These are phyloP conservation scores for Silurus meridionalis DNA, from an alignment of 2,113 vertebrate species.

Conservation along the genomic window DNA sequence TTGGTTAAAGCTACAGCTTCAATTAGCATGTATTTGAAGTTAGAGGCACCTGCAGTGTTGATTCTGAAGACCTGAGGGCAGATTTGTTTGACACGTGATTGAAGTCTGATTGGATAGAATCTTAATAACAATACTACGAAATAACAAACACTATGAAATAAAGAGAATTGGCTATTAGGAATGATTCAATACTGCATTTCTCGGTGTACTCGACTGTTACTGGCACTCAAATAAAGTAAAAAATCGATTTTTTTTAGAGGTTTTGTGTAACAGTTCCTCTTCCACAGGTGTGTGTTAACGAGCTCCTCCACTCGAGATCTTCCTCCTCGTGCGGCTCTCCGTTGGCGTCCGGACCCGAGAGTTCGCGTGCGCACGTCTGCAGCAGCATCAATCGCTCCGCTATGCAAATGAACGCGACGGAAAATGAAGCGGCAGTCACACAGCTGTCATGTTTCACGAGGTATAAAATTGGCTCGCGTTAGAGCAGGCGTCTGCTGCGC, in stretches of 20 bases:
- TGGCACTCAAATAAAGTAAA: background rate
- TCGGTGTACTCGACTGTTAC: too few species aligned
- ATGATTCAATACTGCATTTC: too few species aligned
- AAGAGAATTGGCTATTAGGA: too few species aligned
- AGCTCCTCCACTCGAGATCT: background rate
- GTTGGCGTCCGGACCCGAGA: constrained; percentile 22
- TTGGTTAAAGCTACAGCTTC: too few species aligned
- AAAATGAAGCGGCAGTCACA: constrained; percentile 50
- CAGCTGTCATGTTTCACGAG: constrained; percentile 47
- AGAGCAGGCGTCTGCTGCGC: constrained; percentile 28
- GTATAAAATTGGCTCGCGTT: constrained; percentile 51
- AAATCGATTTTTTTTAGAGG: background rate
- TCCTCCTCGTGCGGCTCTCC: constrained; percentile 19
- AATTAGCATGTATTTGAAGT: too few species aligned
- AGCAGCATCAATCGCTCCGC: constrained; percentile 37
- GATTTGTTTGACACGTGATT: too few species aligned
- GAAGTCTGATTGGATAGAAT: too few species aligned
- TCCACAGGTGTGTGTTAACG: constrained; percentile 8
- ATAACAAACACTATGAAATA: too few species aligned
- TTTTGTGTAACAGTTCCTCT: background rate
- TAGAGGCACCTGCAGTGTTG: too few species aligned
- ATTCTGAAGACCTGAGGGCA: too few species aligned
- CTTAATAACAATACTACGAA: too few species aligned
- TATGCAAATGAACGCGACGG: constrained; percentile 38
- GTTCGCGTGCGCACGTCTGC: constrained; percentile 14